Evolutionary conservation across 2,888 invertebrate species (phyloP), one percentile per base, ranked within the genome.

Genomic region (Ariolimax columbianus): DNA sequence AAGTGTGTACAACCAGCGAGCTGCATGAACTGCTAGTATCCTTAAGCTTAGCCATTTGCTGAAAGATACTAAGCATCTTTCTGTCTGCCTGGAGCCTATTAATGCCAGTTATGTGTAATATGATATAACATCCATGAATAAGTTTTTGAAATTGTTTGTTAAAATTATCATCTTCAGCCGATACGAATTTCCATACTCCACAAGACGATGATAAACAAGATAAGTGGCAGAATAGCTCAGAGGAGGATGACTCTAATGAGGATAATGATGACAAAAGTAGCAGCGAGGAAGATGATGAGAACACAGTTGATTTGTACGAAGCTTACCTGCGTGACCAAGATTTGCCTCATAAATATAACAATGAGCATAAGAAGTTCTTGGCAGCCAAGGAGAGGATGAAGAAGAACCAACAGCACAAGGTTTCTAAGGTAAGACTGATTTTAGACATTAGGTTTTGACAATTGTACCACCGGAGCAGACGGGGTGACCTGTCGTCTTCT

Each of bases 351-450:
- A 97, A 98, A 95, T 98, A 97, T 83, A 96, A 97, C 92, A 97
- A 97, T 90, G 99, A 99, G 95, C 99, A 99, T 94, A 97, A 98
- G 95, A 98, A 97, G 95, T 99, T 98, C 96, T 97, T 97, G 92
- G 96, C 96, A 90, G 97, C 97, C 23, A 96, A 96, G 94, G 96
- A 97, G 94, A 96, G 98, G 90, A 96, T 99, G 91, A 98, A 99
- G 94, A 97, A 98, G 94, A 97, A 97, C 83, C 98, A 99, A 94
- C 97, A 98, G 88, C 97, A 97, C 94, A 97, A 97, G 95, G 97
- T 97, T 83, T 96, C 96, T 89, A 96, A 96, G 95, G 96, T 96
- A 51, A 30, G 72, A 23, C 9, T n/a, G 38, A 30, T 1, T 40
- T n/a, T n/a, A n/a, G n/a, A n/a, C n/a, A n/a, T n/a, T n/a, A n/a